Evolutionary conservation across 2,113 vertebrate genomes (phyloP).

Genomic region (Nyctibius bracteatus): DNA sequence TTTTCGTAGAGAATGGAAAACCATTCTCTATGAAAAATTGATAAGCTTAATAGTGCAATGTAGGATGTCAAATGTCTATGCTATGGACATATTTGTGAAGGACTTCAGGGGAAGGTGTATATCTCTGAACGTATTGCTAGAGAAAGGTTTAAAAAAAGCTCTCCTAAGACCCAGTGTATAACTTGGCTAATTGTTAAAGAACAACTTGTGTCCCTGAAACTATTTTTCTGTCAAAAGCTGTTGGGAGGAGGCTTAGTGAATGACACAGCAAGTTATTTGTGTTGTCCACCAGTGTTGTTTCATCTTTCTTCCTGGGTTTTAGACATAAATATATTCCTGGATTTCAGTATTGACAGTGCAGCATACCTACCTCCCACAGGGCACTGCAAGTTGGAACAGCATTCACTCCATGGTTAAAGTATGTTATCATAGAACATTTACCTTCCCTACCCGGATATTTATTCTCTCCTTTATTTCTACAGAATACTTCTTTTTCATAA

Average conservation of each 20-base stretch:
- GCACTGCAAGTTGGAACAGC: background rate
- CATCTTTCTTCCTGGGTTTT: background rate
- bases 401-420: background rate
- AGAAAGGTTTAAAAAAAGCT: background rate
- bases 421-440: background rate
- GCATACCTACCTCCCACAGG: background rate
- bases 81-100: background rate
- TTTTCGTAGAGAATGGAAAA: background rate
- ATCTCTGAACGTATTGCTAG: background rate
- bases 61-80: background rate
- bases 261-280: background rate
- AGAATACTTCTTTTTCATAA: background rate
- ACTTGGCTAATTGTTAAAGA: background rate
- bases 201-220: background rate
- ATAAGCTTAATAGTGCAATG: background rate
- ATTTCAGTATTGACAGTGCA: accelerated
- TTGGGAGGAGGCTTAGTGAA: background rate
- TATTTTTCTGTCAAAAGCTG: background rate
- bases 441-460: background rate
- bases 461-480: background rate
- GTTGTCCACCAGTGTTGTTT: background rate
- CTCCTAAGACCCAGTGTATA: background rate
- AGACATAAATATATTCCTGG: background rate
- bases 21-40: background rate
- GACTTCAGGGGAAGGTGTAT: background rate